Base-by-base conservation (phyloP, 2,797 vertebrate species). In the Neosilurus hyrtlii region DNA sequence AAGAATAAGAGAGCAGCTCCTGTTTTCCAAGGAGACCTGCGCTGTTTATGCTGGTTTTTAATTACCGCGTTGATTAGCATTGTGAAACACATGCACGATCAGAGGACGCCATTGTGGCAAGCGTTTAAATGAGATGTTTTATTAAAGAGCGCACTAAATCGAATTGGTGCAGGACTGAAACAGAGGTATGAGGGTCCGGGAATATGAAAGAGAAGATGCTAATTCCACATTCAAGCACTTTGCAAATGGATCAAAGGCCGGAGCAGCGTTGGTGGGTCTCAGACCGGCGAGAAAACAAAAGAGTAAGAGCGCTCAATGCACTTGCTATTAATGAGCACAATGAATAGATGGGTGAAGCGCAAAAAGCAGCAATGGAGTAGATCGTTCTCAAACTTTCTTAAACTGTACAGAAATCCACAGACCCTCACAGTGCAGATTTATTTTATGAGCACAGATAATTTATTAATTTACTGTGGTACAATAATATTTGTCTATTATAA, bases 31-130 rank as follows among this genome's bases (percentile, higher is more conserved):
- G 35, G 66, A 81, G 52, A 8, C 37, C 52, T 15, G 56, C 57
- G 43, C 24, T 77, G 20, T 65, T 67, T 75, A 75, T 71, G 80
- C 62, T 5, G 56, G 2, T 22, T 65, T 75, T 87, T 93, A 94
- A 94, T 93, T 92, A 94, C 92, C 89, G 91, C 88, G 79, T 90
- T 93, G 85, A 93, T 94, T 94, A 92, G 91, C 91, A 94, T 89
- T 59, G 72, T 57, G 84, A 88, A 89, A 87, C 89, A 85, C 76
- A 84, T 85, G 77, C 49, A 35, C 75, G 86, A 70, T 68, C 88
- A 90, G 74, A 89, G 87, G 87, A 80, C 61, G 49, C 74, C 83
- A 84, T 88, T 88, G 87, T 88, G 84, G 90, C 87, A 90, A 89
- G 91, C 87, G 87, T 83, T 88, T 89, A 89, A 90, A 92, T 92